Percentiles rank a stretch among this genome's conserved stretches.
phyloP scores from a whole-genome alignment of 2,888 invertebrate genomes.

The Drosophila pseudotalamancana region DNA sequence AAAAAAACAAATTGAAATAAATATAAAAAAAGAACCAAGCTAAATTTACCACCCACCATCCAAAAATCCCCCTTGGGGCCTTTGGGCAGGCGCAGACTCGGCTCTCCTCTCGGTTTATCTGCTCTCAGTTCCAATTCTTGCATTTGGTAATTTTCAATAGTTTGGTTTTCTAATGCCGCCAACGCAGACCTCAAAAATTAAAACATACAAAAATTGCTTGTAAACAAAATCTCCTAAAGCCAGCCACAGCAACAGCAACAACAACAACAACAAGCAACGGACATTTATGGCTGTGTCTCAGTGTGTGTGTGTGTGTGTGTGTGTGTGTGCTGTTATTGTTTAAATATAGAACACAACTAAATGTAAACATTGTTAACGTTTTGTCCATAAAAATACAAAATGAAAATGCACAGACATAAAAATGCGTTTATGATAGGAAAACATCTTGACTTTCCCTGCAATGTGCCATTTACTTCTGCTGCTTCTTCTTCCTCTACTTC shows the following conservation, averaged over 20 bases:
- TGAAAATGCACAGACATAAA: constrained; percentile 60
- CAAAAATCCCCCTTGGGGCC: constrained; percentile 34
- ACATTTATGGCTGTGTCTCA: neutral
- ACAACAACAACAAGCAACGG: too few relatives aligned
- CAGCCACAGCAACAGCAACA: constrained; percentile 6
- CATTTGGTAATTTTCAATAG: constrained; percentile 44
- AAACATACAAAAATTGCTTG: constrained; percentile 42
- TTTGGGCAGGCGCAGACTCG: constrained; percentile 62
- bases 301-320: constrained; percentile 1
- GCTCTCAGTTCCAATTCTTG: constrained; percentile 15
- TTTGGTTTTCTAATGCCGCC: constrained; percentile 47
- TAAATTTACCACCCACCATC: constrained; percentile 42
- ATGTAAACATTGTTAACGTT: constrained; percentile 76
- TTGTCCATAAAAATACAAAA: constrained; percentile 72
- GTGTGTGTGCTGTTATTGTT: constrained; percentile 44
- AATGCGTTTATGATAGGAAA: constrained; percentile 64
- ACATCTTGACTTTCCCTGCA: constrained; percentile 50
- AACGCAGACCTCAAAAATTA: constrained; percentile 40
- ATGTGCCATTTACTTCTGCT: constrained; percentile 19
- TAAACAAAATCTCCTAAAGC: constrained; percentile 57
- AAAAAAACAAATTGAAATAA: constrained; percentile 1
- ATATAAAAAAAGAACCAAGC: constrained; percentile 25
- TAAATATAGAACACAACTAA: constrained; percentile 65
- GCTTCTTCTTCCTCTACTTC: too few relatives aligned
- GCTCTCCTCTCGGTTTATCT: constrained; percentile 14